Conservation (phyloP, 2,888 invertebrate species). For the Macaria notata region DNA sequence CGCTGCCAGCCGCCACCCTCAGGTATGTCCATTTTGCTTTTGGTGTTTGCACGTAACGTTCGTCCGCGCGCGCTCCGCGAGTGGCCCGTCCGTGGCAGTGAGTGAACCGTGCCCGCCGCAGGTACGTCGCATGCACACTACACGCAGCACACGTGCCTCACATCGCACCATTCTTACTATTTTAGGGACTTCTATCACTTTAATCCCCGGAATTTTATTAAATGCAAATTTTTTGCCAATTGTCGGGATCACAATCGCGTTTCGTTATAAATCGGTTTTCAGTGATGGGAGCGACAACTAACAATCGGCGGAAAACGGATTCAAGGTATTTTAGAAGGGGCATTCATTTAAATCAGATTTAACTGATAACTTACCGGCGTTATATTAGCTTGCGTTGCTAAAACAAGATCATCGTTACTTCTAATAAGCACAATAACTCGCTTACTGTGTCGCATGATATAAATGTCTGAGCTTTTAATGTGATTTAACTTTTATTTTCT, state of each 20-base stretch:
- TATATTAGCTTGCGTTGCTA: too few relatives aligned
- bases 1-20: slow-evolving; percentile 78
- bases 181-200: too few relatives aligned
- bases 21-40: slow-evolving; percentile 81
- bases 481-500: slow-evolving; percentile 30
- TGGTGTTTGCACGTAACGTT: slow-evolving; percentile 72
- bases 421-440: slow-evolving; percentile 18
- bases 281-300: too few relatives aligned
- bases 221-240: too few relatives aligned
- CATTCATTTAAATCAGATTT: too few relatives aligned
- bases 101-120: slow-evolving; percentile 48
- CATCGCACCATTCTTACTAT: too few relatives aligned
- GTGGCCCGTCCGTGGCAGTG: slow-evolving; percentile 74
- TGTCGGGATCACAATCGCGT: too few relatives aligned
- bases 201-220: too few relatives aligned
- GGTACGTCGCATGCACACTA: slow-evolving; percentile 69
- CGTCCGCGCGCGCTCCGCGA: slow-evolving; percentile 69
- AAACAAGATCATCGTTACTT: neutral
- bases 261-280: too few relatives aligned
- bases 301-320: too few relatives aligned
- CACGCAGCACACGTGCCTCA: slow-evolving; percentile 32
- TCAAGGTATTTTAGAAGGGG: too few relatives aligned
- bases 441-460: slow-evolving; percentile 50
- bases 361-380: too few relatives aligned
- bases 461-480: slow-evolving; percentile 43